Percentiles rank a stretch among this genome's conserved stretches.
phyloP scores from a whole-genome alignment of 2,888 invertebrate species.

The Drosophila helvetica region DNA sequence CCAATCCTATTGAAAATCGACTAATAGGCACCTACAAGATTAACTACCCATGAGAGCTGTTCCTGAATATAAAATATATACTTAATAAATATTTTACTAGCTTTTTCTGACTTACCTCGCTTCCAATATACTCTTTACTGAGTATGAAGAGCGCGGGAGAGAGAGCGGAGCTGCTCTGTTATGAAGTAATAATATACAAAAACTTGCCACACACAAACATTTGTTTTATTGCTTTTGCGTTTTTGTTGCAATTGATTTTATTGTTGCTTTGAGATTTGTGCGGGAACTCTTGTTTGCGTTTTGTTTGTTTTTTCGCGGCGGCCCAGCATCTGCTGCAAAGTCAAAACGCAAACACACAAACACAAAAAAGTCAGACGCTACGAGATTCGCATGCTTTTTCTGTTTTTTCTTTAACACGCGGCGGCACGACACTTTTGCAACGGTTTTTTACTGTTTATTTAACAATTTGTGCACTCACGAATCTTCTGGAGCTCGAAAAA shows the following conservation, averaged over 20 bases:
- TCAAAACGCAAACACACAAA: constrained; percentile 25
- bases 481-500: not conserved
- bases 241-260: not conserved
- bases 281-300: constrained; percentile 6
- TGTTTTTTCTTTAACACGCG: constrained; percentile 12
- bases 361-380: not conserved
- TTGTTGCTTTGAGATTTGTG: constrained; percentile 30
- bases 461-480: constrained; percentile 1
- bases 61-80: not conserved
- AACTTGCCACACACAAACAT: constrained; percentile 29
- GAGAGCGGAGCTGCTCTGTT: constrained; percentile 38
- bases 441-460: not conserved
- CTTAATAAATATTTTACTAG: not conserved
- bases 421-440: not conserved
- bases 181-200: constrained; percentile 59
- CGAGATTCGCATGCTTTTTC: constrained; percentile 14
- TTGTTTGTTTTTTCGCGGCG: constrained; percentile 22
- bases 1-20: no score
- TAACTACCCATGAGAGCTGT: not conserved
- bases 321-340: constrained; percentile 8
- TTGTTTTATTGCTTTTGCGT: constrained; percentile 4
- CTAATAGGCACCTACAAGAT: not conserved
- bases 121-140: constrained; percentile 9
- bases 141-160: constrained; percentile 16
- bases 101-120: not conserved